These are phyloP conservation scores for Hystrix cristata DNA, from an alignment of 2,113 vertebrate genomes.

Conservation along the genomic window DNA sequence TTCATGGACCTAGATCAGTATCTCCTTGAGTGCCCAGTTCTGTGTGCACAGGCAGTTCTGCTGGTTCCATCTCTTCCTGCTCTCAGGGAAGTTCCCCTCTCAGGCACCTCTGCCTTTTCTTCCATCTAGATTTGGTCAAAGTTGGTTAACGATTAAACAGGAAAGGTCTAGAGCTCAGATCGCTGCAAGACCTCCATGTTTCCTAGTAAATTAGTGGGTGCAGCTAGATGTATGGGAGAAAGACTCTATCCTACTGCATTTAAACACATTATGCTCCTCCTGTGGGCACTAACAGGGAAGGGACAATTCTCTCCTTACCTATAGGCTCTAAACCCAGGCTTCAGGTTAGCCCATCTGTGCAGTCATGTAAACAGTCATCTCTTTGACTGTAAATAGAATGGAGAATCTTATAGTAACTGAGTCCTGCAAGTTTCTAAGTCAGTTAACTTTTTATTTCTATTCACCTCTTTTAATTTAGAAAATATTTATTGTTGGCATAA, in stretches of 20 bases:
- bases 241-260: background rate
- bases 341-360: background rate
- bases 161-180: background rate
- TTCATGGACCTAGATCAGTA: background rate
- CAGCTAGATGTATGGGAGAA: background rate
- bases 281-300: background rate
- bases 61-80: background rate
- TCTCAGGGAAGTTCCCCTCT: background rate
- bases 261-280: background rate
- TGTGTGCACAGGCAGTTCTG: background rate
- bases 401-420: background rate
- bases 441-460: conserved; percentile 24
- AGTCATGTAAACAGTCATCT: background rate
- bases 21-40: background rate
- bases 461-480: conserved; percentile 15
- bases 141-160: background rate
- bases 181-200: background rate
- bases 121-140: background rate
- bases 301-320: background rate
- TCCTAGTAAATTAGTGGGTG: background rate
- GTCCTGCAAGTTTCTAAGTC: background rate
- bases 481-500: background rate
- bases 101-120: background rate
- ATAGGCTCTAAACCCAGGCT: background rate
- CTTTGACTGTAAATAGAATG: background rate